These are phyloP conservation scores for Empis livida DNA, from an alignment of 2,888 invertebrate genomes.

Conservation along the genomic window DNA sequence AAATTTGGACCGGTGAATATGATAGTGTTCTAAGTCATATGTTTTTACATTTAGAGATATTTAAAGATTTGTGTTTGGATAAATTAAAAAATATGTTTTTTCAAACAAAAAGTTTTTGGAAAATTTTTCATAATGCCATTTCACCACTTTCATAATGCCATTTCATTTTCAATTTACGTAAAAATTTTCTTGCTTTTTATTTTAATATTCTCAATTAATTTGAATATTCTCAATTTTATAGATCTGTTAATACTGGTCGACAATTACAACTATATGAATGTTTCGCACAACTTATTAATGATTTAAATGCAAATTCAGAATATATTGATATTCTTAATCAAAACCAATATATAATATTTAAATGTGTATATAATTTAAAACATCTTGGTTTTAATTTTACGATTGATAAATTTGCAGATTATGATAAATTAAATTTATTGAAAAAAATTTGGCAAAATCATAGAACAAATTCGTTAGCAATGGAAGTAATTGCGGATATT, in stretches of 20 bases:
- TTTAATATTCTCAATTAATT: no score
- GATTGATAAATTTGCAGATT: conserved; percentile 30
- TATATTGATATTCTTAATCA: conserved; percentile 27
- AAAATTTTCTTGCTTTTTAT: no score
- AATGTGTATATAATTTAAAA: conserved; percentile 33
- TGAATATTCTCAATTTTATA: conserved; percentile 10
- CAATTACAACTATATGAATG: conserved; percentile 34
- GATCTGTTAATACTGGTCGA: conserved; percentile 22
- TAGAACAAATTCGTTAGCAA: conserved; percentile 25
- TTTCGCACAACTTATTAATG: conserved; percentile 30
- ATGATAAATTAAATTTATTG: conserved; percentile 31
- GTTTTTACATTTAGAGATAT: no score
- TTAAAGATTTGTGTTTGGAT: no score
- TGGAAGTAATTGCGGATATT: conserved; percentile 31
- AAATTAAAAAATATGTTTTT: no score
- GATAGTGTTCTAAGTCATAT: no score
- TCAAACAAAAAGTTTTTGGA: not conserved
- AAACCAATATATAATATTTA: conserved; percentile 29
- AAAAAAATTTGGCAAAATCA: conserved; percentile 33
- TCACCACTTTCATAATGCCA: no score
- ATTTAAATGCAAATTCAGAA: conserved; percentile 16
- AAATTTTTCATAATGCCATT: no score
- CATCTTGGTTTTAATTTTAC: conserved; percentile 31
- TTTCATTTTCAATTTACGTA: no score
- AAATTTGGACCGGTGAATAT: no score